A percentile compares a stretch with the other conserved stretches of the same genome.
Conservation (phyloP, 92 coral and sea anemone species). For the Zoanthus solanderi region DNA sequence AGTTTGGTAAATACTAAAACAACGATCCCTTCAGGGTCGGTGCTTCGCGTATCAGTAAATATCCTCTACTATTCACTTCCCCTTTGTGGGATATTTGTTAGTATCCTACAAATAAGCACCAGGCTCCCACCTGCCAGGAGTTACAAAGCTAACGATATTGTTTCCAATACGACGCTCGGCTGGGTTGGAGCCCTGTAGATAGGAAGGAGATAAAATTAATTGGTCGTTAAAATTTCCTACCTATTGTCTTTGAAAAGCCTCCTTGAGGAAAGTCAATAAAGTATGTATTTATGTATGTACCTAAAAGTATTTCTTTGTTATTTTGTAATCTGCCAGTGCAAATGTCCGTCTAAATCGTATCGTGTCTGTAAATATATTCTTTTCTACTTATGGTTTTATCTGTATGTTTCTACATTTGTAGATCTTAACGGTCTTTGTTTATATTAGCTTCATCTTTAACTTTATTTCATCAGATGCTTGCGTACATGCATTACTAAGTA, state of each 20-base stretch:
- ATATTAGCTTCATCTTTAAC: no score
- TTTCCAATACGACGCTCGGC: conserved; percentile 89
- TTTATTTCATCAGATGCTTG: no score
- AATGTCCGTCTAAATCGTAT: background rate
- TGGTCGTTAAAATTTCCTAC: background rate
- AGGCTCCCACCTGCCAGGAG: conserved; percentile 75
- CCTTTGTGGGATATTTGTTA: no score
- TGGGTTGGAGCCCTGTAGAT: conserved; percentile 80
- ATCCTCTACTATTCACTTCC: no score
- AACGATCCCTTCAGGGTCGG: no score
- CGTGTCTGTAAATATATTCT: background rate
- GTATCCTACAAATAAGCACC: background rate
- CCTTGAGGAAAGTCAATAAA: no score
- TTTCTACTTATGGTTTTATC: background rate
- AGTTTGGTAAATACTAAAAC: no score
- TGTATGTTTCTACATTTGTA: no score
- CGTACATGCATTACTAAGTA: no score
- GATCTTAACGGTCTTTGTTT: no score
- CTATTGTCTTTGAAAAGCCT: background rate
- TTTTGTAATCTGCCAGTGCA: background rate
- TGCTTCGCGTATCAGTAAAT: no score
- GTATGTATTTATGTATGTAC: background rate
- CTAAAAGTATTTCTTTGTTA: background rate
- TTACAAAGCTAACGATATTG: conserved; percentile 72
- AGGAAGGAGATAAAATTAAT: background rate